Percentiles rank a stretch among this genome's conserved stretches.
Evolutionary conservation across 2,797 vertebrate genomes (phyloP).

Genomic region (Etheostoma nigrum): DNA sequence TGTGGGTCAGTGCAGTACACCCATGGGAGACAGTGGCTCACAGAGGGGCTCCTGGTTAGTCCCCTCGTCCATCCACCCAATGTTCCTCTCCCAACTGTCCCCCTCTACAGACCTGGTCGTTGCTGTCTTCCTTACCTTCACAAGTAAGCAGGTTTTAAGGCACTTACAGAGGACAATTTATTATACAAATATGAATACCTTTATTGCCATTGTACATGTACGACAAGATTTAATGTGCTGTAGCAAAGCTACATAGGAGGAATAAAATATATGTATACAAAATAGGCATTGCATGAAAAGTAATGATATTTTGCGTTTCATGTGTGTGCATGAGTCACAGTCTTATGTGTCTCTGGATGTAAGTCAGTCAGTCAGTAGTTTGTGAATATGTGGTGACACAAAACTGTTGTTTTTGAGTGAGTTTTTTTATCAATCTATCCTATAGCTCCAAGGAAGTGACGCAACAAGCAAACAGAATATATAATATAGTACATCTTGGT

Average conservation of each 20-base stretch:
- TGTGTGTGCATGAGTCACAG: not conserved
- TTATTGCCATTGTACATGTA: too few species aligned
- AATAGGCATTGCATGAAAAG: too few species aligned
- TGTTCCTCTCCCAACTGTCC: conserved; percentile 67
- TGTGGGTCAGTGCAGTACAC: conserved; percentile 16
- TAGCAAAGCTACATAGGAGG: too few species aligned
- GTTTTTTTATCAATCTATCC: too few species aligned
- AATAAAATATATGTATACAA: too few species aligned
- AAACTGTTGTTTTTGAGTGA: not conserved
- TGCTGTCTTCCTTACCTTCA: conserved; percentile 62
- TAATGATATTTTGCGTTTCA: not conserved
- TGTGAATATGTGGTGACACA: not conserved
- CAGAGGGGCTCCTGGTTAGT: conserved; percentile 39
- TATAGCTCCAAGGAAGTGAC: not conserved
- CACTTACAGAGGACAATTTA: not conserved
- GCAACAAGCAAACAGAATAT: not conserved
- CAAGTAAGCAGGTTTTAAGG: conserved; percentile 44
- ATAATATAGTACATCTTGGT: too few species aligned
- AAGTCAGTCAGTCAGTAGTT: not conserved
- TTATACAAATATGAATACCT: too few species aligned
- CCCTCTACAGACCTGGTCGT: conserved; percentile 59
- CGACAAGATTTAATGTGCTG: too few species aligned
- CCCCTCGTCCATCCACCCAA: conserved; percentile 48
- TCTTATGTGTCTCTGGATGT: not conserved
- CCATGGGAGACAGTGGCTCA: conserved; percentile 43